Base-by-base conservation (phyloP, 2,113 vertebrate genomes). In the Perca flavescens region DNA sequence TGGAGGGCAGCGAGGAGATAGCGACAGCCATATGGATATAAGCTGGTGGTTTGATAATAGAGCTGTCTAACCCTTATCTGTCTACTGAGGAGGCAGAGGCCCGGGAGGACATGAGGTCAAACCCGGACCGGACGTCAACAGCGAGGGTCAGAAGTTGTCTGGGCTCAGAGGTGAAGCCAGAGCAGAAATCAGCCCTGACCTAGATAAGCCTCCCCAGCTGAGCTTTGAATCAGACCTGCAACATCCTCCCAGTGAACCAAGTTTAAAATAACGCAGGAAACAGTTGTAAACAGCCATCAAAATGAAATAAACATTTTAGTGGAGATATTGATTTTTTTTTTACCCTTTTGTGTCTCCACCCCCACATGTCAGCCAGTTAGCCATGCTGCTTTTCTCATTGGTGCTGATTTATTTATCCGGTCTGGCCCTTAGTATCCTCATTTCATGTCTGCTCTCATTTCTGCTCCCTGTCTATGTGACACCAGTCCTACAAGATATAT, bases 241-340 rank as follows among this genome's bases (percentile, higher is more conserved):
- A 34, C 65, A 54, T 82, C 77, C 69, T 83, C 66, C 52, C 36
- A 16, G 31, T n/a, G 65, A 82, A 67, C 43, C 8, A 49, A 68
- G 61, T 74, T 69, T 77, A 9, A 6, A 61, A 80, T 77, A 60
- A 73, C 43, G 49, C 76, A 76, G 81, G 66, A 86, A 49, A 82
- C 52, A 14, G 76, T 85, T 80, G 90, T 88, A 91, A 93, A 91
- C 84, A 79, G 60, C 91, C 85, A 87, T 94, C 92, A 89, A 90
- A 87, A 90, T 85, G 82, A 90, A 93, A 93, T 92, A 80, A 90
- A 91, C 79, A 11, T 91, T 93, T 91, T 91, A 92, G 87, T 74
- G 82, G 62, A 73, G 46, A n/a, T 80, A 94, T 95, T 74, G 94
- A 94, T 92, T 93, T 90, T 86, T 58, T 58, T 68, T 80, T 88